Conservation (phyloP, 1,140 invertebrate species). For the Drosophila sechellia region DNA sequence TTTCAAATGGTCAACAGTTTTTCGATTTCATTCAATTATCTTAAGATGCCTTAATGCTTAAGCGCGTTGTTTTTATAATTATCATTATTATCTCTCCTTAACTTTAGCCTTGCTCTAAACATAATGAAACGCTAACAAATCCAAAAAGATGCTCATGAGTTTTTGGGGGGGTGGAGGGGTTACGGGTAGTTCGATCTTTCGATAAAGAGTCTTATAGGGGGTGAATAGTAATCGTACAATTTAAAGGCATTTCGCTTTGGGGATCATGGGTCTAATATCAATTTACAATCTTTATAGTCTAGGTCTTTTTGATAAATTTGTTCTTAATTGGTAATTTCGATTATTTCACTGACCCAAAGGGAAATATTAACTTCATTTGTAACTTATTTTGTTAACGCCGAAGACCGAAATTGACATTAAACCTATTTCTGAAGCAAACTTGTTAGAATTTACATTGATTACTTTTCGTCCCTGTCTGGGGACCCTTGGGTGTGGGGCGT, state of each 20-base stretch:
- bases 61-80: conserved; percentile 25
- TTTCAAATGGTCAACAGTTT: conserved; percentile 75
- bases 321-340: conserved; percentile 13
- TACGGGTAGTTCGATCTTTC: conserved; percentile 6
- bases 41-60: conserved; percentile 41
- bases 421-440: conserved; percentile 1
- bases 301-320: conserved; percentile 25
- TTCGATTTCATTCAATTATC: conserved; percentile 28
- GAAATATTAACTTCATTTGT: not conserved
- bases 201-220: conserved; percentile 4
- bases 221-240: conserved; percentile 10
- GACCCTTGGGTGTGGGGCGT: conserved; percentile 8
- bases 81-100: conserved; percentile 46
- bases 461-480: conserved; percentile 20
- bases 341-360: conserved; percentile 9
- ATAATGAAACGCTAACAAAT: conserved; percentile 62
- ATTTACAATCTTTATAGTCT: conserved; percentile 15
- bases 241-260: conserved; percentile 5
- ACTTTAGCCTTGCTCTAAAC: conserved; percentile 49
- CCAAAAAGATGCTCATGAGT: conserved; percentile 49
- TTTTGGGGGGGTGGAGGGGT: not conserved
- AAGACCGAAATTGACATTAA: conserved; percentile 11
- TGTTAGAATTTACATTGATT: conserved; percentile 22
- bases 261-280: conserved; percentile 18
- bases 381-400: not conserved